phyloP scores from a whole-genome alignment of 2,113 vertebrate genomes.

The Mugil cephalus region DNA sequence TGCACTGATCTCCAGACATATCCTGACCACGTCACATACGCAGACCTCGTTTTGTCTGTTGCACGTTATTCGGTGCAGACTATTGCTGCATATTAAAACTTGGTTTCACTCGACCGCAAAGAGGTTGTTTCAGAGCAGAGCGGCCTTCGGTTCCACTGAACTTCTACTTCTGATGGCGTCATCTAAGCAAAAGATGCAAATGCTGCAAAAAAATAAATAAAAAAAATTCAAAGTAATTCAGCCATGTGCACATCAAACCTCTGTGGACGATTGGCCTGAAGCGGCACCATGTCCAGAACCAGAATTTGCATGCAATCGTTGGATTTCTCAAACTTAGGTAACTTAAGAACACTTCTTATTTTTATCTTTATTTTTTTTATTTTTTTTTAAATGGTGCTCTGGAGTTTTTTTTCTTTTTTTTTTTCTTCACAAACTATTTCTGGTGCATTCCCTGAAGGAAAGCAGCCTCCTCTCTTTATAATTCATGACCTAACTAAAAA shows the following conservation, averaged over 20 bases:
- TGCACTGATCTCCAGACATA: too few species aligned
- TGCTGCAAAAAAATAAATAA: background rate
- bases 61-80: too few species aligned
- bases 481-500: slow-evolving; percentile 57
- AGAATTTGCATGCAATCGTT: background rate
- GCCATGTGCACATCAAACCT: background rate
- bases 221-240: background rate
- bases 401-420: too few species aligned
- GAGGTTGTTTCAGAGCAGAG: too few species aligned
- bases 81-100: too few species aligned
- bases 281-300: background rate
- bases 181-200: background rate
- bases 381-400: too few species aligned
- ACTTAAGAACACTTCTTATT: slow-evolving; percentile 11
- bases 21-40: too few species aligned
- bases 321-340: background rate
- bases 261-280: background rate
- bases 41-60: too few species aligned
- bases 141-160: too few species aligned
- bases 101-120: too few species aligned
- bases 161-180: too few species aligned
- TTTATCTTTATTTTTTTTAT: too few species aligned
- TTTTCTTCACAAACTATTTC: slow-evolving; percentile 52
- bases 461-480: slow-evolving; percentile 53
- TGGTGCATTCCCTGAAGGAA: slow-evolving; percentile 45